Percentiles rank a stretch among this genome's conserved stretches.
phyloP scores from a whole-genome alignment of 2,797 vertebrate species.

The Macropus fuliginosus region DNA sequence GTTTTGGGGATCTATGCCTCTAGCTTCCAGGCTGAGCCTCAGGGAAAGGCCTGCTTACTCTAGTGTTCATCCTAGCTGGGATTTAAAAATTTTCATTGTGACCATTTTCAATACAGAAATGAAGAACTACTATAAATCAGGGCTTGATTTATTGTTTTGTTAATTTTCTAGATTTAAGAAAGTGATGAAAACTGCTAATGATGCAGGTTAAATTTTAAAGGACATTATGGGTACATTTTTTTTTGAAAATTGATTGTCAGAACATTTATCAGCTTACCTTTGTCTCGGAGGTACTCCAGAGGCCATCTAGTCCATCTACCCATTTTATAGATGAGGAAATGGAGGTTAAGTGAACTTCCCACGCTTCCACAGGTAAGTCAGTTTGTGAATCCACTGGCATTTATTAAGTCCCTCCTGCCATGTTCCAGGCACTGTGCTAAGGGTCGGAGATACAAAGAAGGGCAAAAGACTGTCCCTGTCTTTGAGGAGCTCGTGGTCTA shows the following conservation, averaged over 20 bases:
- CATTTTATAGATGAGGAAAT: background rate
- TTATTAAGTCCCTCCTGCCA: background rate
- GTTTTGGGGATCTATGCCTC: background rate
- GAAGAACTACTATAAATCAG: background rate
- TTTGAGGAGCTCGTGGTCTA: background rate
- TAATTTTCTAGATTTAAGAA: background rate
- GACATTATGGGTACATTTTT: background rate
- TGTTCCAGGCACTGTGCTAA: background rate
- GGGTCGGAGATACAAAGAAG: background rate
- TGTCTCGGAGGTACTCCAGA: background rate
- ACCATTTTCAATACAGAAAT: background rate
- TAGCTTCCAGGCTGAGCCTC: background rate
- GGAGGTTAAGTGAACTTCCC: background rate
- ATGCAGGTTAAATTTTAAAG: background rate
- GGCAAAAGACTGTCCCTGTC: background rate
- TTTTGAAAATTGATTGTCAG: background rate
- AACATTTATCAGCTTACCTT: background rate
- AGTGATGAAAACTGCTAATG: background rate
- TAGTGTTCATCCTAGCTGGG: background rate
- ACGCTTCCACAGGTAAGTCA: background rate
- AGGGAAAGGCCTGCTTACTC: background rate
- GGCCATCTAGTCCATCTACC: background rate
- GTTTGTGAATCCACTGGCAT: background rate
- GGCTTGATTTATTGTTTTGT: background rate
- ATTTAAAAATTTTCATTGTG: background rate